Percentiles rank a stretch among this genome's conserved stretches.
phyloP scores from a whole-genome alignment of 2,888 invertebrate genomes.

The Myopa tessellatipennis region DNA sequence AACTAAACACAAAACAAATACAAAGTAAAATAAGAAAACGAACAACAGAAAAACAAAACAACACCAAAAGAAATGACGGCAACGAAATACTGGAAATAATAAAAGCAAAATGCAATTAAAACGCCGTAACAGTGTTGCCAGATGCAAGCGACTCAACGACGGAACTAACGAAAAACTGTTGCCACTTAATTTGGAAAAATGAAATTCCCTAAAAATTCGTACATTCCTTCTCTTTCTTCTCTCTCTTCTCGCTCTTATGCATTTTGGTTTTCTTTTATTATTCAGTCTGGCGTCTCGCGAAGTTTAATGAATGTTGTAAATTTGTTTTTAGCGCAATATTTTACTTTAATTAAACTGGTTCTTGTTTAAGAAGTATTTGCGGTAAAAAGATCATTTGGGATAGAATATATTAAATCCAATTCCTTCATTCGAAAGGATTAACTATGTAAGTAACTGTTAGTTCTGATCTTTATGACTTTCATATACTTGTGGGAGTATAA shows the following conservation, averaged over 20 bases:
- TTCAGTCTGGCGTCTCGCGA: not conserved
- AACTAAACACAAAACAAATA: not conserved
- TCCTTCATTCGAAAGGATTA: too few species aligned
- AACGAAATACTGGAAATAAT: not conserved
- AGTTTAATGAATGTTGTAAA: not conserved
- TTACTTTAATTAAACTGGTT: not conserved
- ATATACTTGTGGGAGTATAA: too few species aligned
- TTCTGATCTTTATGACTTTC: too few species aligned
- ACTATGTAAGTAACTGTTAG: too few species aligned
- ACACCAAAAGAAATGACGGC: too few species aligned
- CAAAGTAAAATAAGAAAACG: not conserved
- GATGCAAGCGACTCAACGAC: not conserved
- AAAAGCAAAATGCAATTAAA: conserved; percentile 5
- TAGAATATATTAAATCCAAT: too few species aligned
- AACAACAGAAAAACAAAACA: not conserved
- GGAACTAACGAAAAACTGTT: not conserved
- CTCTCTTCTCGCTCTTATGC: not conserved
- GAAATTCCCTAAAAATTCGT: not conserved
- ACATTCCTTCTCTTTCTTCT: not conserved
- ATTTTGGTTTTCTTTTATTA: too few species aligned
- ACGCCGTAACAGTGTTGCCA: conserved; percentile 1
- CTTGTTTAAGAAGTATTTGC: not conserved
- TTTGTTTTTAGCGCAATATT: not conserved
- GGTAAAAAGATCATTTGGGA: too few species aligned
- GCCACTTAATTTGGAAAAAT: not conserved